phyloP scores from a whole-genome alignment of 2,888 invertebrate genomes.

The Heliconius ismenius region DNA sequence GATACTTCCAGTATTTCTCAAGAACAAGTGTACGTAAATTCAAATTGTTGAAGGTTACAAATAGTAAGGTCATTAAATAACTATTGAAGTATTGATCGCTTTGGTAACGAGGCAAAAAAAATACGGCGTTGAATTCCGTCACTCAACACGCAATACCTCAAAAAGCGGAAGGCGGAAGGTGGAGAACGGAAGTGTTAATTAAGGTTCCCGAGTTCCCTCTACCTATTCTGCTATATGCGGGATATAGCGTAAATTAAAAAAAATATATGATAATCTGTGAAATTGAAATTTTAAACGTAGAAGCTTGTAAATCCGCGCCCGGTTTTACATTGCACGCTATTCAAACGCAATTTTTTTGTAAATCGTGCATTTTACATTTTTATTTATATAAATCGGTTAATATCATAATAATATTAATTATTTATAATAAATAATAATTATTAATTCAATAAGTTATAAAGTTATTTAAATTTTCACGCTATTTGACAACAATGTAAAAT shows the following conservation, averaged over 20 bases:
- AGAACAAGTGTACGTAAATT: conserved; percentile 47
- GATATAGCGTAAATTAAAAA: neutral
- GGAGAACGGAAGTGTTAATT: no score
- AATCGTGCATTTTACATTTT: neutral
- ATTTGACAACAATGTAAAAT: neutral
- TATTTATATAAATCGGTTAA: neutral
- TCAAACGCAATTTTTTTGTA: neutral
- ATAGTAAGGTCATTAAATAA: no score
- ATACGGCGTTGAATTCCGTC: neutral
- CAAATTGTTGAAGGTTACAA: conserved; percentile 22
- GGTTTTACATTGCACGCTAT: neutral
- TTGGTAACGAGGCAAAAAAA: no score
- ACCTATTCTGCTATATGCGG: neutral
- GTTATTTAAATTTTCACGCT: neutral
- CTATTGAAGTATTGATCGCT: no score
- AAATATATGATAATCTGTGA: neutral
- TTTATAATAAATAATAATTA: no score
- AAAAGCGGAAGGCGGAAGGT: no score
- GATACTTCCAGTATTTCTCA: conserved; percentile 45
- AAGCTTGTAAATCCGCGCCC: neutral
- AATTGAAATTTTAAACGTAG: no score
- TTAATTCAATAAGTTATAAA: no score
- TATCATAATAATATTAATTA: no score
- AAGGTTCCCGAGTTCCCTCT: neutral
- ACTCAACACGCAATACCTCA: neutral